Evolutionary conservation across 2,797 vertebrate species (phyloP).

Genomic region (Malurus leucopterus): DNA sequence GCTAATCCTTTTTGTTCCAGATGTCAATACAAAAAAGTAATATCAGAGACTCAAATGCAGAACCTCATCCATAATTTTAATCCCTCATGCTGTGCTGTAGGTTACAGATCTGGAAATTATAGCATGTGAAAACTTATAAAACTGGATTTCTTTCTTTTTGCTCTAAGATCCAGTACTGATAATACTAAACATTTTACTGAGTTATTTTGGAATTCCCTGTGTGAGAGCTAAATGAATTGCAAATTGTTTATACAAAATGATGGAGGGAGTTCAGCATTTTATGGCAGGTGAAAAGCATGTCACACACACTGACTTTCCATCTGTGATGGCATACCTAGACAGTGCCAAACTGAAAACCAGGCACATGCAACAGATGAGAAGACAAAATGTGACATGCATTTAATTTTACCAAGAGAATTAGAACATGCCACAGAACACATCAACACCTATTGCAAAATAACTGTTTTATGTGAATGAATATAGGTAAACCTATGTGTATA

Average conservation of each 20-base stretch:
- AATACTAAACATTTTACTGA: background rate
- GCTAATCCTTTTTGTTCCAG: conserved; percentile 28
- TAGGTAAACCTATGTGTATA: background rate
- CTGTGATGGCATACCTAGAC: background rate
- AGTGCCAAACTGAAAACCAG: background rate
- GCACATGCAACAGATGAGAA: background rate
- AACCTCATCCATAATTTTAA: background rate
- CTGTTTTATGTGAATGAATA: background rate
- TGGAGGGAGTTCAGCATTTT: background rate
- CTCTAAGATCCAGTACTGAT: background rate
- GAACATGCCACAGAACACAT: background rate
- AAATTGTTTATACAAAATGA: background rate
- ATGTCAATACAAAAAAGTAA: conserved; percentile 4
- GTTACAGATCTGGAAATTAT: background rate
- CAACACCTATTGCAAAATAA: background rate
- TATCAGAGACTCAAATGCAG: conserved; percentile 5
- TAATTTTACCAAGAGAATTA: background rate
- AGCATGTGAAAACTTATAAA: background rate
- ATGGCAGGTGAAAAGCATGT: background rate
- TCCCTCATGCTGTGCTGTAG: background rate
- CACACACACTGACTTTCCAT: background rate
- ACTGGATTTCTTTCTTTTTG: background rate
- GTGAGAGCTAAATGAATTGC: background rate
- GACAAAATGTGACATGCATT: background rate
- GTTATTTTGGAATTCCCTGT: background rate